Percentiles rank a stretch among this genome's conserved stretches.
These are phyloP conservation scores for Clitarchus hookeri DNA, from an alignment of 2,888 invertebrate genomes.

Conservation along the genomic window DNA sequence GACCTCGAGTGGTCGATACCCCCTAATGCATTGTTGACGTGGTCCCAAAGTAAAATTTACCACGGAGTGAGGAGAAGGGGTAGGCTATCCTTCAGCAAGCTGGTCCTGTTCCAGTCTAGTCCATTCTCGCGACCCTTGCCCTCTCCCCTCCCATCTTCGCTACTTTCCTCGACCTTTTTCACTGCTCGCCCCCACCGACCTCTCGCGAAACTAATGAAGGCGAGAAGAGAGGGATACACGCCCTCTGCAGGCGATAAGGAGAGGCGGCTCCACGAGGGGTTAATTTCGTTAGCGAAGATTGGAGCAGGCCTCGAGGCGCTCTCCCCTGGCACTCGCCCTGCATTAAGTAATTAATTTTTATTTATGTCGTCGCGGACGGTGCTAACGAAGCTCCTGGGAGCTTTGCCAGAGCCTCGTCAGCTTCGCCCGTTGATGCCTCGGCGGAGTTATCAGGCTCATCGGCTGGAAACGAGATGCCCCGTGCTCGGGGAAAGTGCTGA, in stretches of 20 bases:
- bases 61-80: neutral
- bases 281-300: constrained; percentile 14
- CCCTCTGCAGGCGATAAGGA: neutral
- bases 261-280: neutral
- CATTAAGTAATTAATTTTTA: constrained; percentile 35
- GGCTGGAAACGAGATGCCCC: neutral
- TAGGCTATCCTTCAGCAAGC: neutral
- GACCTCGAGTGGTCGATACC: neutral
- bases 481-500: no score
- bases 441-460: neutral
- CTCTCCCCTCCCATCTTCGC: neutral
- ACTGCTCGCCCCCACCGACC: neutral
- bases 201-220: constrained; percentile 14
- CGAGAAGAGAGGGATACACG: neutral
- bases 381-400: constrained; percentile 7
- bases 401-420: neutral
- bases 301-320: neutral
- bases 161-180: neutral
- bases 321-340: neutral
- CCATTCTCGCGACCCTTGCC: neutral
- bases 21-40: constrained; percentile 10
- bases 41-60: constrained; percentile 3
- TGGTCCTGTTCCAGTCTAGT: neutral
- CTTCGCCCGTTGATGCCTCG: neutral
- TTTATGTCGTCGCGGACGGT: constrained; percentile 21